phyloP scores from a whole-genome alignment of 1,140 invertebrate genomes.

The Papilio polytes region DNA sequence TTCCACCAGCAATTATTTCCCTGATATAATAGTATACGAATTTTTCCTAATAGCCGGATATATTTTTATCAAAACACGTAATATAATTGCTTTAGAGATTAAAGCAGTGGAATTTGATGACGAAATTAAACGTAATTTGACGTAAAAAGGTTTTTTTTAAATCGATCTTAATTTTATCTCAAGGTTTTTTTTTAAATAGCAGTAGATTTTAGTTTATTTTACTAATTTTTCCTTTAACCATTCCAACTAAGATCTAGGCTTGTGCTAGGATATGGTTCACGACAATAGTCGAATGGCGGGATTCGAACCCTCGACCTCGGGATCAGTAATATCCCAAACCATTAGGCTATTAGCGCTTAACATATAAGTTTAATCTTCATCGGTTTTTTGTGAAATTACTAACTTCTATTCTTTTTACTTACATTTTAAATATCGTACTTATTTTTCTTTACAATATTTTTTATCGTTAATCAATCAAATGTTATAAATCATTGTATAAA shows the following conservation, averaged over 20 bases:
- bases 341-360: too few species aligned
- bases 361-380: too few species aligned
- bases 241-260: too few species aligned
- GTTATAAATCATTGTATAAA: neutral
- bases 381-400: too few species aligned
- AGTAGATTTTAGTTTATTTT: too few species aligned
- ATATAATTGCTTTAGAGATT: neutral
- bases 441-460: neutral
- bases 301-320: too few species aligned
- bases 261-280: too few species aligned
- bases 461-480: neutral
- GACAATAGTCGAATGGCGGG: too few species aligned
- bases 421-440: neutral
- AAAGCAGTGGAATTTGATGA: neutral
- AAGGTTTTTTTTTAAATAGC: too few species aligned
- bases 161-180: neutral
- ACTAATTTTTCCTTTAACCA: too few species aligned
- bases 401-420: too few species aligned
- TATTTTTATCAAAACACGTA: neutral
- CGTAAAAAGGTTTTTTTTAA: neutral
- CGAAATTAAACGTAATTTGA: neutral
- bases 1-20: neutral
- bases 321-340: too few species aligned
- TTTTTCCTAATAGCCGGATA: neutral
- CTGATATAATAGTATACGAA: neutral